Evolutionary conservation across 35 echinoderm and acorn worm genomes (phyloP).

Genomic region (Acanthaster planci): DNA sequence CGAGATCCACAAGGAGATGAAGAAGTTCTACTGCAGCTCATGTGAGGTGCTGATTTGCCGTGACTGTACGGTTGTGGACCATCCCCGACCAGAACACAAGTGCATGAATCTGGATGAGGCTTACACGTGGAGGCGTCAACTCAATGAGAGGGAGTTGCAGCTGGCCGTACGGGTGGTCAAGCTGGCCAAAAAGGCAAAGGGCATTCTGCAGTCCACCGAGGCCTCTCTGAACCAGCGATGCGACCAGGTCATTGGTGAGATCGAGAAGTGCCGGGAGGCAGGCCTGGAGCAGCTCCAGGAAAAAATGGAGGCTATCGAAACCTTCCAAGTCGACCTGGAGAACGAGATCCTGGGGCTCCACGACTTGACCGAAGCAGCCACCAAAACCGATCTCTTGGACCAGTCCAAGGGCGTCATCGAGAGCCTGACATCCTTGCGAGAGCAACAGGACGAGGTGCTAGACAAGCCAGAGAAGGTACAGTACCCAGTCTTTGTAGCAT

Average conservation of each 20-base stretch:
- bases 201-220: neutral
- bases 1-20: neutral
- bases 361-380: neutral
- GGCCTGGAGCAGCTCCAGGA: neutral
- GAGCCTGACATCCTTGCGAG: neutral
- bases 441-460: neutral
- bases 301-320: neutral
- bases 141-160: constrained; percentile 1
- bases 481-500: neutral
- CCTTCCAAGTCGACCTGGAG: neutral
- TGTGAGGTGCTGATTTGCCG: constrained; percentile 17
- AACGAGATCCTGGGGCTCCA: neutral
- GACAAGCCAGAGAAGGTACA: neutral
- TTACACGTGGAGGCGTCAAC: neutral
- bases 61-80: constrained; percentile 17
- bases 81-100: neutral
- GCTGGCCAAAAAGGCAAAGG: neutral
- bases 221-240: neutral
- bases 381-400: constrained; percentile 5
- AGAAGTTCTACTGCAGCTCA: neutral
- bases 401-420: neutral
- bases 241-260: constrained; percentile 8
- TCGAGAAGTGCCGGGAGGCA: neutral
- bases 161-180: neutral
- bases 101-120: constrained; percentile 10